Conservation (phyloP, 1,140 invertebrate species). For the Listronotus bonariensis region DNA sequence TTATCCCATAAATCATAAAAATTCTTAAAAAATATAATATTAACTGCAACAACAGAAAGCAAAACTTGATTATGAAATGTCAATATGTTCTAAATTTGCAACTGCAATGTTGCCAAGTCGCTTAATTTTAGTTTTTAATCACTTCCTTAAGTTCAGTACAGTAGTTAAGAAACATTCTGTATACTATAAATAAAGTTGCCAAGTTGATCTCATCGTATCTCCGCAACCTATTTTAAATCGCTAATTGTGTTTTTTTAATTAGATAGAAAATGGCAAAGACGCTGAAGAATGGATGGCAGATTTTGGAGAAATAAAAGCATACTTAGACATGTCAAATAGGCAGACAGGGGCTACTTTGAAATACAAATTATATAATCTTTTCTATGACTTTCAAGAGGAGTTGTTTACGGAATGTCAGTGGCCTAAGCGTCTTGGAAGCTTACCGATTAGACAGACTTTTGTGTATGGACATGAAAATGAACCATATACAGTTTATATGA, state of each 20-base stretch:
- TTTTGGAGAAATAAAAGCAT: slow-evolving; percentile 62
- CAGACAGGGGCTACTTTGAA: slow-evolving; percentile 72
- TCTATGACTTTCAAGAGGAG: slow-evolving; percentile 62
- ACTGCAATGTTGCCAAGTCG: no score
- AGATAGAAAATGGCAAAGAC: slow-evolving; percentile 60
- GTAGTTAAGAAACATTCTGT: no score
- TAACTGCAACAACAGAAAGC: no score
- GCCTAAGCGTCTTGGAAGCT: slow-evolving; percentile 60
- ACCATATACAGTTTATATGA: slow-evolving; percentile 74
- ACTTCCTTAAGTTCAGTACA: no score
- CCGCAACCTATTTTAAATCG: no score
- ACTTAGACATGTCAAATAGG: slow-evolving; percentile 62
- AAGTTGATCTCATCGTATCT: no score
- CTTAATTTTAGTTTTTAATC: no score
- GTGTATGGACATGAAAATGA: slow-evolving; percentile 70
- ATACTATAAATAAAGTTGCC: no score
- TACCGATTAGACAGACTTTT: slow-evolving; percentile 69
- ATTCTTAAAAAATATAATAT: no score
- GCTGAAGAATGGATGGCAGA: slow-evolving; percentile 59
- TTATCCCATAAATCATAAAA: no score
- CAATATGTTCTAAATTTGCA: no score
- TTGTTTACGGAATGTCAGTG: slow-evolving; percentile 64
- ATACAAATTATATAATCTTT: slow-evolving; percentile 64
- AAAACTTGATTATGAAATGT: no score
- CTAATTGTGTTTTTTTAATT: background rate